Percentiles rank a stretch among this genome's conserved stretches.
phyloP scores from a whole-genome alignment of 2,888 invertebrate species.

The Oligia latruncula region DNA sequence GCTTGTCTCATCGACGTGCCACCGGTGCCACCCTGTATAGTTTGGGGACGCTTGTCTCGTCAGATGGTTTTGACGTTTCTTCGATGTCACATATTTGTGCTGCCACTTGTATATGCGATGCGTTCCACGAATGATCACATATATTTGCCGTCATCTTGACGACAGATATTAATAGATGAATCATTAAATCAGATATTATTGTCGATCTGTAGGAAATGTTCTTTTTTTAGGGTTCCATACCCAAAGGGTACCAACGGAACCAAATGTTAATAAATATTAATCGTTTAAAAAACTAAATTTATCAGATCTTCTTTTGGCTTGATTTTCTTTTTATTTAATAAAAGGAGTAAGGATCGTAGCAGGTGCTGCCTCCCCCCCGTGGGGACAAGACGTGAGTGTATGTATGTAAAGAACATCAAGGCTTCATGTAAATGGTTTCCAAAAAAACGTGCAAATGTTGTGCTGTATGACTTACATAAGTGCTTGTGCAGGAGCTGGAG shows the following conservation, averaged over 20 bases:
- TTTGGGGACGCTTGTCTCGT: no score
- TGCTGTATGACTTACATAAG: neutral
- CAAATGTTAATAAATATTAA: neutral
- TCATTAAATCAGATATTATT: neutral
- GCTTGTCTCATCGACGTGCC: no score
- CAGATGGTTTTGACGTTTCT: no score
- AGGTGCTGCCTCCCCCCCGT: neutral
- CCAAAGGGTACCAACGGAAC: neutral
- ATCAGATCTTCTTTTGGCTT: neutral
- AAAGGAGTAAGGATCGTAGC: neutral
- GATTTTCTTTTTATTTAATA: neutral
- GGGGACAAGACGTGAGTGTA: neutral
- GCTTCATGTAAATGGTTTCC: neutral
- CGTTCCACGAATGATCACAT: no score
- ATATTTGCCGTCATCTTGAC: neutral
- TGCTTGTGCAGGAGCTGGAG: slow-evolving; percentile 91
- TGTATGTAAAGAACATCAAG: neutral
- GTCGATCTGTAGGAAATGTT: neutral
- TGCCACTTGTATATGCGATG: no score
- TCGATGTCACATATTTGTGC: no score
- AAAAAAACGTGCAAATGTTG: neutral
- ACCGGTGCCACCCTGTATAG: no score
- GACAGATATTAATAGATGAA: neutral
- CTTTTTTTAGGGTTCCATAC: neutral
- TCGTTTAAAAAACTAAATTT: neutral